Base-by-base conservation (phyloP, 2,113 vertebrate species). In the Pungitius pungitius region DNA sequence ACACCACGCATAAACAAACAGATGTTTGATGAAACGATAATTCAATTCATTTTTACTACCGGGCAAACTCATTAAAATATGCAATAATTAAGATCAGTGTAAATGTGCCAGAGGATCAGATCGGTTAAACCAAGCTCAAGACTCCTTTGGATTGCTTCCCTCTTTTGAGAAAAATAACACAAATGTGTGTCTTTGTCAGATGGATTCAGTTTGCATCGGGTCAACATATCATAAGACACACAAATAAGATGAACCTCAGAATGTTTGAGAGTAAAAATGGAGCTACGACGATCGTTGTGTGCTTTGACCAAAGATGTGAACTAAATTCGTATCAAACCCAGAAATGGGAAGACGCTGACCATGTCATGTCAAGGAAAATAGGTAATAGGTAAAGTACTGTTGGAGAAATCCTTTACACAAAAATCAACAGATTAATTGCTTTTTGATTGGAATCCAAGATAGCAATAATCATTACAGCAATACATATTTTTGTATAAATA, bases 401-500 rank as follows among this genome's bases (percentile, higher is more conserved):
- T 30, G 8, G 6, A 51, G 30, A 27, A 49, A 51, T 49, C 5
- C 22, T 49, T 56, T 8, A 47, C 52, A 12, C 24, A 35, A 26
- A 72, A 57, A 47, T 5, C 33, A 52, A 4, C 22, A 52, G 30
- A 33, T 58, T 47, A 10, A 43, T 54, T 47, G 14, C 20, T 27
- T 67, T 81, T 57, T 37, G 40, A 66, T 52, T 56, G 20, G 33
- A 49, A 57, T 74, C 15, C 11, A 35, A 59, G 26, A 22, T 7
- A 30, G 49, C 18, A 68, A 18, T 65, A 51, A 58, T 57, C 27
- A 49, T n/a, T 10, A 7, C 52, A 73, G 56, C 52, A 49, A 69
- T 67, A 45, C 24, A 24, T 45, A 17, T 69, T 35, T 63, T 47
- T 52, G 37, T 68, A n/a, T n/a, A n/a, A n/a, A n/a, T n/a, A n/a